Conservation (phyloP, 2,888 invertebrate genomes). For the Aspidiotus rigidus region DNA sequence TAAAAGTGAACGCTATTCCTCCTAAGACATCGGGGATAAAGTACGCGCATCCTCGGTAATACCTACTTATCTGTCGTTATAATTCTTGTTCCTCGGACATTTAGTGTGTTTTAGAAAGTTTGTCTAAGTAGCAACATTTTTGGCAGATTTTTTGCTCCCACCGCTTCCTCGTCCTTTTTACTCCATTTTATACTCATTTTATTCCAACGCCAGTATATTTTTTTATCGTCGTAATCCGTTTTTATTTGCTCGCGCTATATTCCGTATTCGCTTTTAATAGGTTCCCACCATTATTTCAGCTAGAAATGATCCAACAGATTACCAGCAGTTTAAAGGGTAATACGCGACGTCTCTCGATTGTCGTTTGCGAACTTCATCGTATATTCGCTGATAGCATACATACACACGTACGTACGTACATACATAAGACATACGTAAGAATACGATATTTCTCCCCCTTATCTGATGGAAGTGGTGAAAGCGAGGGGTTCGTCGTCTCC, state of each 20-base stretch:
- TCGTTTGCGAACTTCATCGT: no score
- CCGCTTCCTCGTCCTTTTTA: neutral
- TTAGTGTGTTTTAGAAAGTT: neutral
- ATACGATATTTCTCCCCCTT: no score
- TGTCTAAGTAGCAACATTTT: neutral
- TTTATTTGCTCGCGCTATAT: constrained; percentile 2
- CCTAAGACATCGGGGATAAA: no score
- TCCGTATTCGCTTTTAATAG: neutral
- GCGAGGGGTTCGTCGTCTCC: no score
- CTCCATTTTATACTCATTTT: neutral
- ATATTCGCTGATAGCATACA: no score
- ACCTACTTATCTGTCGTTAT: neutral
- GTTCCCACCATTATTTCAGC: constrained; percentile 4
- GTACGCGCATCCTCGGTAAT: neutral
- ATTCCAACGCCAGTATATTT: neutral
- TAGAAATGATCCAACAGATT: neutral
- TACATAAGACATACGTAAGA: no score
- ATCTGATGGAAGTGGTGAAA: no score
- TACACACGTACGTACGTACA: no score
- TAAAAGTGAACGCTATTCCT: no score
- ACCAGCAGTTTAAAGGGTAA: constrained; percentile 1
- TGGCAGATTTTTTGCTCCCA: neutral
- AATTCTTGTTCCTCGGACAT: neutral
- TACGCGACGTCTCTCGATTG: no score
- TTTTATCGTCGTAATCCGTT: neutral